These are phyloP conservation scores for Falco novaeseelandiae DNA, from an alignment of 2,797 vertebrate species.

Conservation along the genomic window DNA sequence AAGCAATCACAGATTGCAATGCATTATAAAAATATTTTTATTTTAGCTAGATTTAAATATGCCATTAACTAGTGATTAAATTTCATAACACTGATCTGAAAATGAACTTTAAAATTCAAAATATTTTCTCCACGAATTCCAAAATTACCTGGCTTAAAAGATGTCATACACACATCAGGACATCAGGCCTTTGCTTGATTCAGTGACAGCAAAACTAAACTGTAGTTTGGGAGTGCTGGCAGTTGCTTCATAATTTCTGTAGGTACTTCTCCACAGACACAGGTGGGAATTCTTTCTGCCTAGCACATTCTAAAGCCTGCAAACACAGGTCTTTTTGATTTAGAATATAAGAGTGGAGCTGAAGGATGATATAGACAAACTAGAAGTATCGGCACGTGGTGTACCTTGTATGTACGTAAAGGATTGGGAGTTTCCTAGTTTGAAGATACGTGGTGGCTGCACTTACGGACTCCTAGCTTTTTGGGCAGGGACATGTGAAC, in stretches of 20 bases:
- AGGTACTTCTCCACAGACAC: background rate
- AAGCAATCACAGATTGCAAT: background rate
- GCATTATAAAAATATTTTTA: background rate
- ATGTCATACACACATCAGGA: background rate
- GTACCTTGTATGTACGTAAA: background rate
- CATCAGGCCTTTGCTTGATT: background rate
- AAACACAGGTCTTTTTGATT: background rate
- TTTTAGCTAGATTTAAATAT: background rate
- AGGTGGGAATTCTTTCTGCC: background rate
- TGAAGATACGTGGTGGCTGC: background rate
- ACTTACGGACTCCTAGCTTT: background rate
- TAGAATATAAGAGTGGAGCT: background rate
- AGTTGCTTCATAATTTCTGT: background rate
- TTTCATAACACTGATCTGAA: background rate
- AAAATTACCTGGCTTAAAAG: background rate
- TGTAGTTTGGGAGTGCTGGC: background rate
- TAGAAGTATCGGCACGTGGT: rapidly evolving
- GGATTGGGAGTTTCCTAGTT: background rate
- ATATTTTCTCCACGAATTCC: background rate
- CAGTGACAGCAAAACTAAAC: background rate
- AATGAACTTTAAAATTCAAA: background rate
- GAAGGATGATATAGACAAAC: background rate
- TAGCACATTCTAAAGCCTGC: background rate
- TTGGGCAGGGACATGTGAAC: rapidly evolving
- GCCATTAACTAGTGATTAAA: background rate